These are phyloP conservation scores for Heptranchias perlo DNA, from an alignment of 2,113 vertebrate genomes.

Conservation along the genomic window DNA sequence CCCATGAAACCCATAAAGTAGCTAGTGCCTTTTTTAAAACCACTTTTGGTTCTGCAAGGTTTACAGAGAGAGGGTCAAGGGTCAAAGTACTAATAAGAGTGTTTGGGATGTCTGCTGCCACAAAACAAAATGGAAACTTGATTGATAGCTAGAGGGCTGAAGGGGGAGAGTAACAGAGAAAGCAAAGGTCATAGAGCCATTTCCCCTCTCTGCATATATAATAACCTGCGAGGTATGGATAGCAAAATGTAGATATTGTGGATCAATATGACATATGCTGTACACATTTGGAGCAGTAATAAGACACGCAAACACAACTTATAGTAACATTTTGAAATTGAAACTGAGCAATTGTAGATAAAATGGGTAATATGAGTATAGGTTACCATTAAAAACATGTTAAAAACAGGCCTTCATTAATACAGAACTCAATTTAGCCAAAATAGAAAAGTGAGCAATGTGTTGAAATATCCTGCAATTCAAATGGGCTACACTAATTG, in stretches of 20 bases:
- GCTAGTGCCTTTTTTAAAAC: constrained; percentile 59
- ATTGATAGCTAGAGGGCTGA: constrained; percentile 86
- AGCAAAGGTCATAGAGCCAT: constrained; percentile 72
- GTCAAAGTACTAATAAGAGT: constrained; percentile 94
- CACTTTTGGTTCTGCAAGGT: constrained; percentile 66
- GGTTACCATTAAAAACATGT: too few relatives aligned
- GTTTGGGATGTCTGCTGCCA: constrained; percentile 98
- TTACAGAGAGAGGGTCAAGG: constrained; percentile 78
- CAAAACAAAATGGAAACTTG: constrained; percentile 98
- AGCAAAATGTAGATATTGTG: constrained; percentile 63
- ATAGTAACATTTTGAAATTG: constrained; percentile 59
- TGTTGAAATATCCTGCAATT: not conserved
- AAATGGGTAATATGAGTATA: not conserved
- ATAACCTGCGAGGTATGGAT: constrained; percentile 61
- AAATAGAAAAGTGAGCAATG: not conserved
- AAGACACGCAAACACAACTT: constrained; percentile 68
- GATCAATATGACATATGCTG: constrained; percentile 84
- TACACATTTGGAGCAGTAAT: constrained; percentile 64
- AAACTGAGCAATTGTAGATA: not conserved
- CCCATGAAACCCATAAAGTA: constrained; percentile 62
- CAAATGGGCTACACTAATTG: not conserved
- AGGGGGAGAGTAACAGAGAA: constrained; percentile 69
- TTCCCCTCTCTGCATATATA: constrained; percentile 73
- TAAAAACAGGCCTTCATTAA: not conserved
- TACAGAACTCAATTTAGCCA: not conserved